phyloP scores from a whole-genome alignment of 2,797 vertebrate species.

The Mus caroli region DNA sequence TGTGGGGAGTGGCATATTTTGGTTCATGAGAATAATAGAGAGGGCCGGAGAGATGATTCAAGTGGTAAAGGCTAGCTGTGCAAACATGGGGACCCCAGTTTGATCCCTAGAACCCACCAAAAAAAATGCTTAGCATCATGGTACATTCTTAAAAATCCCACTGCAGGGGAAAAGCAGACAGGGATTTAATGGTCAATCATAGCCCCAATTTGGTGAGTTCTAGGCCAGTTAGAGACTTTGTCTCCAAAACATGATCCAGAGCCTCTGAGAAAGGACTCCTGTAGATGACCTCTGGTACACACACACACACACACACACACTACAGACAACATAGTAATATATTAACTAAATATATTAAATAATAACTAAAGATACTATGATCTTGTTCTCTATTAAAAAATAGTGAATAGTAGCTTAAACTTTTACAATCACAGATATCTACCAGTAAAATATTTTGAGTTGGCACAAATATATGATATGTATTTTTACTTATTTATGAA shows the following conservation, averaged over 20 bases:
- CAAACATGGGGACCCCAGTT: neutral
- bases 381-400: neutral
- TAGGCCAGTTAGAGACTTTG: neutral
- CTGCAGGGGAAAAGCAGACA: neutral
- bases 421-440: conserved; percentile 12
- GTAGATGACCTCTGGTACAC: neutral
- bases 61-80: neutral
- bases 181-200: neutral
- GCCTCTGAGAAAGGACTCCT: neutral
- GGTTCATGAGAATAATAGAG: neutral
- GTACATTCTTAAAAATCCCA: neutral
- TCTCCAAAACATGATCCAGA: neutral
- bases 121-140: neutral
- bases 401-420: neutral
- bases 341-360: neutral
- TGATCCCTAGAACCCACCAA: neutral
- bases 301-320: no score
- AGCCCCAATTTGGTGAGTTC: neutral
- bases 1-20: neutral
- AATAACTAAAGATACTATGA: conserved; percentile 36
- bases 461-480: conserved; percentile 1
- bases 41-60: neutral
- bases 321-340: neutral
- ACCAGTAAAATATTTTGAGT: conserved; percentile 53
- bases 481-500: conserved; percentile 61